phyloP scores from a whole-genome alignment of 2,797 vertebrate genomes.

The Aselliscus stoliczkanus region DNA sequence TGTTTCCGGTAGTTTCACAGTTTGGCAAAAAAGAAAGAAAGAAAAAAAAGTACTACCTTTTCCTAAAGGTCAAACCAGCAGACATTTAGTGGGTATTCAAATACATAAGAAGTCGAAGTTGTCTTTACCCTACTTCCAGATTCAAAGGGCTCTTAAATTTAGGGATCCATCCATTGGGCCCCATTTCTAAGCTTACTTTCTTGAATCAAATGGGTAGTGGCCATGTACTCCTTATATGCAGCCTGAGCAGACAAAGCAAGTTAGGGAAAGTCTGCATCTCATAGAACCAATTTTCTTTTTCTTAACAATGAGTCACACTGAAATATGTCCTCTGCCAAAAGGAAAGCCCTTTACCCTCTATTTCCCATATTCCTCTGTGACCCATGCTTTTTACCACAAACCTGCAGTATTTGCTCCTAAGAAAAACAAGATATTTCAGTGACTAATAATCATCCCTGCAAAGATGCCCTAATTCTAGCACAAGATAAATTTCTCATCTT shows the following conservation, averaged over 20 bases:
- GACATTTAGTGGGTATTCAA: background rate
- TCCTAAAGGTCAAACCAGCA: background rate
- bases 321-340: background rate
- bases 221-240: background rate
- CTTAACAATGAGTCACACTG: conserved; percentile 20
- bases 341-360: background rate
- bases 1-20: background rate
- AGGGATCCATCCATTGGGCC: background rate
- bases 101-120: background rate
- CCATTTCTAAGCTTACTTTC: background rate
- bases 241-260: background rate
- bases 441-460: conserved; percentile 16
- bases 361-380: background rate
- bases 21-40: background rate
- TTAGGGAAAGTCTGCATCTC: background rate
- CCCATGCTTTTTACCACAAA: background rate
- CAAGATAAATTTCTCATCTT: conserved; percentile 17
- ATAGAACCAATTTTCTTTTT: conserved; percentile 4
- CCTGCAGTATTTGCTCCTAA: conserved; percentile 9
- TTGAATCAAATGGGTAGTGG: background rate
- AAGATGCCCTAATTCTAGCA: conserved; percentile 40
- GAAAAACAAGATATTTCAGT: background rate
- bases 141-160: background rate
- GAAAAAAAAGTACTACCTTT: background rate
- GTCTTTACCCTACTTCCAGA: background rate